These are phyloP conservation scores for Drosophila funebris DNA, from an alignment of 1,140 invertebrate species.

Conservation along the genomic window DNA sequence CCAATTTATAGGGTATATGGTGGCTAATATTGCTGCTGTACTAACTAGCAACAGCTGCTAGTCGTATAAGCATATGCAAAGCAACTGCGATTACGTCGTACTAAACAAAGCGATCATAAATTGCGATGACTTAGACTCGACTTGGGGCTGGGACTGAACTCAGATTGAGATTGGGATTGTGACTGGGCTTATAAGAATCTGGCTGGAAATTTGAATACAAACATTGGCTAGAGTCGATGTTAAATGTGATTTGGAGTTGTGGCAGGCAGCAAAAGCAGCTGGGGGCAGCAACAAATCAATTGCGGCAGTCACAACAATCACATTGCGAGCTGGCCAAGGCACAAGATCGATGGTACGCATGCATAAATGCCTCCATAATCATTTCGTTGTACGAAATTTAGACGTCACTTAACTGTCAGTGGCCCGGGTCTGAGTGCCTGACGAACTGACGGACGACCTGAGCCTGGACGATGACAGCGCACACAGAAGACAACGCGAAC, in stretches of 20 bases:
- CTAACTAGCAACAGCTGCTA: conserved; percentile 9
- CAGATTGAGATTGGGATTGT: too few relatives aligned
- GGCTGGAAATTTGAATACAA: conserved; percentile 72
- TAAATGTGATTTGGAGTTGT: conserved; percentile 16
- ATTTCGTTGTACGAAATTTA: conserved; percentile 79
- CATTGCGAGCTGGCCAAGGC: neutral
- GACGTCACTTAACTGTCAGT: conserved; percentile 78
- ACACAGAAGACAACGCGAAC: conserved; percentile 13
- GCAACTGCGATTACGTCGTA: neutral
- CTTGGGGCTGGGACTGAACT: neutral
- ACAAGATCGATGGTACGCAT: conserved; percentile 67
- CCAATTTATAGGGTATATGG: neutral
- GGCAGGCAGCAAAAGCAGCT: neutral
- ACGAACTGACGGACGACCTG: conserved; percentile 41
- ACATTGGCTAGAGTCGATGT: conserved; percentile 50
- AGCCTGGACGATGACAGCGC: neutral
- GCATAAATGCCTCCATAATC: conserved; percentile 81
- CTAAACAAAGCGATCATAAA: conserved; percentile 74
- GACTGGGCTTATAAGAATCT: conserved; percentile 21
- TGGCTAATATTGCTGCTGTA: neutral
- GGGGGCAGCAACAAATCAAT: conserved; percentile 69
- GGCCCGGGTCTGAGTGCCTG: conserved; percentile 55
- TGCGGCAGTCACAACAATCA: conserved; percentile 15
- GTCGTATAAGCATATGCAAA: conserved; percentile 17
- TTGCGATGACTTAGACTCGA: conserved; percentile 27